phyloP scores from a whole-genome alignment of 2,888 invertebrate species.

The Phania funesta region DNA sequence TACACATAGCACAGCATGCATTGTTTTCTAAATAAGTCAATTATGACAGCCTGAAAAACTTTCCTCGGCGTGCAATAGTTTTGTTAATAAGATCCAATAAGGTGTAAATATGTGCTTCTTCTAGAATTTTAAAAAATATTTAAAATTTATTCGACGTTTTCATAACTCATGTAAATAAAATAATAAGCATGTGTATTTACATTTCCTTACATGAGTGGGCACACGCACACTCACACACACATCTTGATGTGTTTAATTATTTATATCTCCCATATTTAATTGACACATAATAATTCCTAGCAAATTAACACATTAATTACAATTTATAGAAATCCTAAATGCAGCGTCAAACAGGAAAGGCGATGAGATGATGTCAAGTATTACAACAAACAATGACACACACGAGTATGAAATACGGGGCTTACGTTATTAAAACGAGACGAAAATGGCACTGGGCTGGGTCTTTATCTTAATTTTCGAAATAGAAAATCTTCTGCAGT shows the following conservation, averaged over 20 bases:
- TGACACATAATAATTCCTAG: slow-evolving; percentile 25
- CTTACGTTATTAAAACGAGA: slow-evolving; percentile 58
- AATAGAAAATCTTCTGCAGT: neutral
- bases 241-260: neutral
- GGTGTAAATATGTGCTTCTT: no score
- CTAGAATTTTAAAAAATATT: no score
- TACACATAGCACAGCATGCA: no score
- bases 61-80: no score
- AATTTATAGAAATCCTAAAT: slow-evolving; percentile 53
- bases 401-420: slow-evolving; percentile 6
- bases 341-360: no score
- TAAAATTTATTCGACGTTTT: neutral
- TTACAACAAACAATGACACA: neutral
- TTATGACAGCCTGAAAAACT: no score
- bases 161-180: slow-evolving; percentile 19
- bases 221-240: neutral
- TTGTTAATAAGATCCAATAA: no score
- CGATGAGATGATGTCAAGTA: neutral
- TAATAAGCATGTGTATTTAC: neutral
- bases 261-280: neutral
- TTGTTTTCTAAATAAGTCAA: no score
- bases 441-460: slow-evolving; percentile 1
- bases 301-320: slow-evolving; percentile 59
- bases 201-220: no score
- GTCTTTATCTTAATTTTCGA: neutral